A percentile compares a stretch with the other conserved stretches of the same genome.
Evolutionary conservation across 2,888 invertebrate species (phyloP).

Genomic region (Melinaea marsaeus): DNA sequence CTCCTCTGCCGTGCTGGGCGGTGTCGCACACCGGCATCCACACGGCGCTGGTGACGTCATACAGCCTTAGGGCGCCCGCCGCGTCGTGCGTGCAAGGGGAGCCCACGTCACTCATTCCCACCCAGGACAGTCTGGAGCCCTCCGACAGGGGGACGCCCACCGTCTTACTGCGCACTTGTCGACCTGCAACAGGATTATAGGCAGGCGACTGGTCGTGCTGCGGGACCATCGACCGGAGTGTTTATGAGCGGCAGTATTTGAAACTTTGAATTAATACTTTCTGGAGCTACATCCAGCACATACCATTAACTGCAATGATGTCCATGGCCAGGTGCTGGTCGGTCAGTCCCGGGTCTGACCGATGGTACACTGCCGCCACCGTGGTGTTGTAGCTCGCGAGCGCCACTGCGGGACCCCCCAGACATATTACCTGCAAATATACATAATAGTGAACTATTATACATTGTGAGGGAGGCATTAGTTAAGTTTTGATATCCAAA

Average conservation of each 20-base stretch:
- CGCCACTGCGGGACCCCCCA: constrained; percentile 61
- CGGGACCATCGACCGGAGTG: too few relatives aligned
- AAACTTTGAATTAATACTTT: too few relatives aligned
- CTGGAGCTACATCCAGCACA: constrained; percentile 4
- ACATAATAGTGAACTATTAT: too few relatives aligned
- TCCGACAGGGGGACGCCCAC: constrained; percentile 82
- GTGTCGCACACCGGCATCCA: constrained; percentile 92
- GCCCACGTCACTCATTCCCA: constrained; percentile 89
- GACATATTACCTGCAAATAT: constrained; percentile 60
- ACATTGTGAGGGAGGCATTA: too few relatives aligned
- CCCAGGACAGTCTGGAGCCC: constrained; percentile 83
- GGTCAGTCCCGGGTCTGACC: constrained; percentile 57
- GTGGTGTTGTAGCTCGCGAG: constrained; percentile 59
- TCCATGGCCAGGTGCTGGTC: constrained; percentile 73
- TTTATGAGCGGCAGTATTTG: too few relatives aligned
- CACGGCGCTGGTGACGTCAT: constrained; percentile 81
- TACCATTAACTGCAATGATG: constrained; percentile 67
- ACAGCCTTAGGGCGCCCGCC: constrained; percentile 84
- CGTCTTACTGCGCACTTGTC: constrained; percentile 64
- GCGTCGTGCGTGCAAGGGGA: constrained; percentile 88
- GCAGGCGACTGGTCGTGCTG: too few relatives aligned
- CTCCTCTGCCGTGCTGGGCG: constrained; percentile 75
- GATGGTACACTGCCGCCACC: constrained; percentile 61
- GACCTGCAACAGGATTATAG: constrained; percentile 41
- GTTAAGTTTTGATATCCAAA: too few relatives aligned